These are phyloP conservation scores for Caenorhabditis auriculariae DNA, from an alignment of 2,888 invertebrate species.

Conservation along the genomic window DNA sequence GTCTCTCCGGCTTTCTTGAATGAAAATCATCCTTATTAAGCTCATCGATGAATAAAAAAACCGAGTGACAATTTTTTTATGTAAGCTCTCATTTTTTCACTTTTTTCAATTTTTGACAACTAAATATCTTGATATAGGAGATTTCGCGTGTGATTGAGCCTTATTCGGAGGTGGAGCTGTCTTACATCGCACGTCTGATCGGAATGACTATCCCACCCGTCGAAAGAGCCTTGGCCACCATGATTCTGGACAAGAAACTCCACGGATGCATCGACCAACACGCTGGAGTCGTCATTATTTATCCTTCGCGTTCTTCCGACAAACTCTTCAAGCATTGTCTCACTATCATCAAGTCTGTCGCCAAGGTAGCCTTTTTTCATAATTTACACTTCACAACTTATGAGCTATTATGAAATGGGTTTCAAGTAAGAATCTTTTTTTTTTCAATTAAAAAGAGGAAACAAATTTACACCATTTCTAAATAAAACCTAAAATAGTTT, in stretches of 20 bases:
- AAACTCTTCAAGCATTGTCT: conserved; percentile 14
- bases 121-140: no score
- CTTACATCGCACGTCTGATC: conserved; percentile 56
- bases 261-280: conserved; percentile 83
- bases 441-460: no score
- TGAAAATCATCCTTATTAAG: no score
- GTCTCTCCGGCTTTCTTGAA: no score
- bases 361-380: conserved; percentile 18
- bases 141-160: conserved; percentile 97
- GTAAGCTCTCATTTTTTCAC: neutral
- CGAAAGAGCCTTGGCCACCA: conserved; percentile 97
- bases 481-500: no score
- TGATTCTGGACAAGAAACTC: conserved; percentile 98
- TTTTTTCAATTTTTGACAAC: neutral
- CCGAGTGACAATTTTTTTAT: no score
- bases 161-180: conserved; percentile 84
- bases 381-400: no score
- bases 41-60: no score
- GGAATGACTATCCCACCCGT: conserved; percentile 72
- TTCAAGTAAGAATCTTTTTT: no score
- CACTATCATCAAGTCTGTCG: conserved; percentile 14
- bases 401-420: no score
- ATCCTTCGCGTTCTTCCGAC: conserved; percentile 64
- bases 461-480: no score
- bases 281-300: conserved; percentile 92